A percentile compares a stretch with the other conserved stretches of the same genome.
phyloP scores from a whole-genome alignment of 1,140 invertebrate species.

The Cyphomyrmex costatus region DNA sequence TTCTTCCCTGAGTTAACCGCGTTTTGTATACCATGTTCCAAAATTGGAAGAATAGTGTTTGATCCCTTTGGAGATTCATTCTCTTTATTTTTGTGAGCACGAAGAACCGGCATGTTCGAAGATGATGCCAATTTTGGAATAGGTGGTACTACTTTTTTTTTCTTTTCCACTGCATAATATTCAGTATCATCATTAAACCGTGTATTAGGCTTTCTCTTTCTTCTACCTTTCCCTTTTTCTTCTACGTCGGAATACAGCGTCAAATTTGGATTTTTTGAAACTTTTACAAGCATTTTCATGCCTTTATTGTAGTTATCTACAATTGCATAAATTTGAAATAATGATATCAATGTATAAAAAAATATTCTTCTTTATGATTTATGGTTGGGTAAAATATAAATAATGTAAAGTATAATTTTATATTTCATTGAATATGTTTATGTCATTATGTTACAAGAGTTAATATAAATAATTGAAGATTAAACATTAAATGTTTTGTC shows the following conservation, averaged over 20 bases:
- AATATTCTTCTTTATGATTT: not conserved
- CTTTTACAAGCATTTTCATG: conserved; percentile 13
- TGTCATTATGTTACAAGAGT: not conserved
- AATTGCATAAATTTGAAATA: not conserved
- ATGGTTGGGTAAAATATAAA: not conserved
- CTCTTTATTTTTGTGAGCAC: too few relatives aligned
- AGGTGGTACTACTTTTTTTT: conserved; percentile 1
- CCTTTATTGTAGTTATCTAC: not conserved
- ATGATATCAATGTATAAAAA: not conserved
- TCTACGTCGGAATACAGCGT: not conserved
- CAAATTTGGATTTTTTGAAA: conserved; percentile 22
- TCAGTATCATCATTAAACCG: not conserved
- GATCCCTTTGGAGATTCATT: too few relatives aligned
- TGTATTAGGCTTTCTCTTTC: not conserved
- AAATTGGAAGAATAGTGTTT: too few relatives aligned
- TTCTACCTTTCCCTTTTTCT: conserved; percentile 14
- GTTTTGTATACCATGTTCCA: too few relatives aligned
- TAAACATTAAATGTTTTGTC: too few relatives aligned
- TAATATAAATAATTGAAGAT: not conserved
- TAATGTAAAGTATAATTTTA: not conserved
- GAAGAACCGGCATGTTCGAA: too few relatives aligned
- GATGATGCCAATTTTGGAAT: not conserved
- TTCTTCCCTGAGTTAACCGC: too few relatives aligned
- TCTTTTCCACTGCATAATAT: not conserved
- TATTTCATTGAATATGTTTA: not conserved